These are phyloP conservation scores for Eretmocerus hayati DNA, from an alignment of 2,888 invertebrate species.

Conservation along the genomic window DNA sequence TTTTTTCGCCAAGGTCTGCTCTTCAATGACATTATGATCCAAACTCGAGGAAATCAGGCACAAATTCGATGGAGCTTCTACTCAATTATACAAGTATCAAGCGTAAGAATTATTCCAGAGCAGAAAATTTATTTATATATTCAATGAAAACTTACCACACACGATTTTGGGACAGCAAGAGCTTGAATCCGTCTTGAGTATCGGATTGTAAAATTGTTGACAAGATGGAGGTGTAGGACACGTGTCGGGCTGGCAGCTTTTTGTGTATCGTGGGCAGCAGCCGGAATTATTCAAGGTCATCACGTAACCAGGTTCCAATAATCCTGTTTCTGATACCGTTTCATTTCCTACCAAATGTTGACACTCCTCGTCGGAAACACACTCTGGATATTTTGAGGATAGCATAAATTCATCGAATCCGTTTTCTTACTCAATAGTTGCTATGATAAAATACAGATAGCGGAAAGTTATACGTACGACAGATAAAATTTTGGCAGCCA, in stretches of 20 bases:
- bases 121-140: no score
- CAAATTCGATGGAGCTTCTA: conserved; percentile 58
- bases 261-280: conserved; percentile 62
- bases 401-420: no score
- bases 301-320: conserved; percentile 58
- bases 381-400: conserved; percentile 54
- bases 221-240: conserved; percentile 60
- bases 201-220: conserved; percentile 53
- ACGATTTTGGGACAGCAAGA: conserved; percentile 62
- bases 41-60: conserved; percentile 52
- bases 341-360: conserved; percentile 35
- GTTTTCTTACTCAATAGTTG: no score
- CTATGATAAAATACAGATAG: neutral
- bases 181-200: conserved; percentile 20
- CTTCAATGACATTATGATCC: neutral
- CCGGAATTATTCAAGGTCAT: conserved; percentile 55
- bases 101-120: neutral
- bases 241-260: conserved; percentile 55
- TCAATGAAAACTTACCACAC: conserved; percentile 53
- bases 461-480: conserved; percentile 49
- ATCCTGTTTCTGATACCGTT: conserved; percentile 43
- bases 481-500: conserved; percentile 68
- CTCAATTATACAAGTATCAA: neutral
- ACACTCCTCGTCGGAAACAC: conserved; percentile 66
- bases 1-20: conserved; percentile 21